These are phyloP conservation scores for Ciconia nigra DNA, from an alignment of 2,797 vertebrate genomes.

Conservation along the genomic window DNA sequence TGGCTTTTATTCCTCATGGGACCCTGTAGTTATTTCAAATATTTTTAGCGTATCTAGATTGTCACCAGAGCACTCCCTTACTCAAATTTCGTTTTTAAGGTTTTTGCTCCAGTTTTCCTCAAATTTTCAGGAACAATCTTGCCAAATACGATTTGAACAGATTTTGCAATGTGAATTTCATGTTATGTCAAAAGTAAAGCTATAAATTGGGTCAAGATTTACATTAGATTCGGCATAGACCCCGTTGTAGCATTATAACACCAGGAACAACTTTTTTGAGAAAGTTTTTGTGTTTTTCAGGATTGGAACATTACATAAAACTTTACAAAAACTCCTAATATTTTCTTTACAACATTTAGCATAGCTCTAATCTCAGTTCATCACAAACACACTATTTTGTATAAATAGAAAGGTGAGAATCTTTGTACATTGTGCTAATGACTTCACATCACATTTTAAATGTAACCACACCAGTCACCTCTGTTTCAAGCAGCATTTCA, in stretches of 20 bases:
- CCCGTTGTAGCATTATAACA: not conserved
- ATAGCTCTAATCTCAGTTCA: not conserved
- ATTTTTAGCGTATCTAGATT: not conserved
- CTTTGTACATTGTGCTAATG: not conserved
- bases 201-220: conserved; percentile 25
- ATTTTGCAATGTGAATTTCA: conserved; percentile 6
- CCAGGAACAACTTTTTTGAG: not conserved
- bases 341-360: not conserved
- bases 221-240: conserved; percentile 3
- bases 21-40: not conserved
- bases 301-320: not conserved
- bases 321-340: not conserved
- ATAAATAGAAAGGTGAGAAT: not conserved
- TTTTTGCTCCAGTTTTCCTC: not conserved
- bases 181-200: not conserved
- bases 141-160: conserved; percentile 13
- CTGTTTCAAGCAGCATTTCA: not conserved
- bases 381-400: not conserved
- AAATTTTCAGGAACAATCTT: not conserved
- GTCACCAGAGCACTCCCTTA: not conserved
- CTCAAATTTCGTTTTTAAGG: not conserved
- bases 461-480: not conserved
- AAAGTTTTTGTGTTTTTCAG: not conserved
- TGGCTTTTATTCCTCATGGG: not conserved
- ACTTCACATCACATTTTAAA: not conserved